phyloP scores from a whole-genome alignment of 2,888 invertebrate species.

The Phaedon cochleariae region DNA sequence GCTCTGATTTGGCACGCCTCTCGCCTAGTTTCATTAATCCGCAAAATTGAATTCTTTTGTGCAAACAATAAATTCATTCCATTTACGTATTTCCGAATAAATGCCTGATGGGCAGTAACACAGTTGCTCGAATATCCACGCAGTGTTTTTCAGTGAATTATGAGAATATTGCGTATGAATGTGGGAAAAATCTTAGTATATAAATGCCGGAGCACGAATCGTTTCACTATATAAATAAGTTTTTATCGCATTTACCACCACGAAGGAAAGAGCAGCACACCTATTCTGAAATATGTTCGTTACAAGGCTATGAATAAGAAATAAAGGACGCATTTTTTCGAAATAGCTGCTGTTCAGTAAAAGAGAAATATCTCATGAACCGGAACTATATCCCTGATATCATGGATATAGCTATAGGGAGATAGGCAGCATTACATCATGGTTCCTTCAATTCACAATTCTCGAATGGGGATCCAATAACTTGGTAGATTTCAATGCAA shows the following conservation, averaged over 20 bases:
- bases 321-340: neutral
- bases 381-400: too few relatives aligned
- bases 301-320: neutral
- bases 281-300: neutral
- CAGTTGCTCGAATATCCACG: too few relatives aligned
- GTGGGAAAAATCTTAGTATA: conserved; percentile 49
- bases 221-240: conserved; percentile 48
- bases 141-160: conserved; percentile 41
- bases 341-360: too few relatives aligned
- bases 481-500: too few relatives aligned
- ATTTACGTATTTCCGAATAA: conserved; percentile 39
- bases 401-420: too few relatives aligned
- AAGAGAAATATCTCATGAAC: too few relatives aligned
- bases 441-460: too few relatives aligned
- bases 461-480: too few relatives aligned
- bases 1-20: conserved; percentile 23
- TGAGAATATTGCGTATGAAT: conserved; percentile 35
- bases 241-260: conserved; percentile 40
- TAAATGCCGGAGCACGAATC: conserved; percentile 49
- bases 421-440: too few relatives aligned
- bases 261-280: neutral
- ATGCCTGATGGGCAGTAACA: conserved; percentile 31
- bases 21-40: conserved; percentile 26
- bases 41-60: conserved; percentile 40
- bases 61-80: conserved; percentile 42